Evolutionary conservation across 2,797 vertebrate species (phyloP), one percentile per base, ranked within the genome.

Genomic region (Acanthurus leucopareius): DNA sequence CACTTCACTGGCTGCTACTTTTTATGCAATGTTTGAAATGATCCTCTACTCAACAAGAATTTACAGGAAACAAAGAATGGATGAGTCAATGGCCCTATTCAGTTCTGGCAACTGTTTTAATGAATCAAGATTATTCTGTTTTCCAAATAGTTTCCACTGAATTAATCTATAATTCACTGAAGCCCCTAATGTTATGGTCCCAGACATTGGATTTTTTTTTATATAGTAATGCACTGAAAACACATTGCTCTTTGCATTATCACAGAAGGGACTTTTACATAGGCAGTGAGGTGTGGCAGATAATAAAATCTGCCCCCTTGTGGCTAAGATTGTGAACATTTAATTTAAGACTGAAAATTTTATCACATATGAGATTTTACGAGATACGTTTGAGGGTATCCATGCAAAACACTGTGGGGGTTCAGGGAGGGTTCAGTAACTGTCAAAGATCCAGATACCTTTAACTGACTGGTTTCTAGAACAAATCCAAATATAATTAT

Each of bases 301-400:
- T 0, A 40, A 20, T 11, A 11, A n/a, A 67, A 35, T 51, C 1
- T 35, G 60, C 82, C 69, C 25, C 73, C 69, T 67, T 61, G 73
- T 80, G 82, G 64, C 32, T 32, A 38, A 28, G 11, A 22, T 5
- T 17, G 5, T 10, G 3, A 8, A 3, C 0, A 35, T 53, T 60
- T 71, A 1, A 61, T 14, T 17, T n/a, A 13, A 32, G 8, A 17
- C 10, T 35, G 32, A 16, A 5, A 40, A 48, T 22, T 71, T 17
- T 6, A 56, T 51, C 11, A 58, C 53, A 66, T 42, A 25, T 32
- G 38, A 45, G 5, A 35, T 19, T 10, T 52, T 10, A n/a, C 2
- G 32, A 22, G 47, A 11, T 13, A 35, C 0, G 32, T 35, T 35
- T 35, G 32, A 35, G 32, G 32, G 32, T 6, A 35, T 35, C 32